Percentiles rank a stretch among this genome's conserved stretches.
phyloP scores from a whole-genome alignment of 1,140 invertebrate genomes.

The Eupeodes corollae region DNA sequence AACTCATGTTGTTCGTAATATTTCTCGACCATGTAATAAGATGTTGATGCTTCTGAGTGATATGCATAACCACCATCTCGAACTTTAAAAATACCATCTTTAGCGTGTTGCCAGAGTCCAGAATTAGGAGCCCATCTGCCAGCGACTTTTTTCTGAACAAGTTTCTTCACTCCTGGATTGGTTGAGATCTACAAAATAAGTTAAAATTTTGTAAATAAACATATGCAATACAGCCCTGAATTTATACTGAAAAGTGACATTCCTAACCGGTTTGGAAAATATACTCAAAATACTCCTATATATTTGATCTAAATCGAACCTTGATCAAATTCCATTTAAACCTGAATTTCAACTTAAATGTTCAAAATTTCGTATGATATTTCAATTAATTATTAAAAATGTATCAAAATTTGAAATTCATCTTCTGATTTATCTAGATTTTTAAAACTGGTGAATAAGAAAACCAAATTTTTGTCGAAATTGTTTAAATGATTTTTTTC shows the following conservation, averaged over 20 bases:
- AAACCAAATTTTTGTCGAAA: neutral
- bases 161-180: constrained; percentile 17
- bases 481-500: neutral
- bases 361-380: too few species aligned
- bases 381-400: neutral
- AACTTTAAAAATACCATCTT: constrained; percentile 18
- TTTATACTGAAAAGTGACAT: neutral
- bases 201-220: too few species aligned
- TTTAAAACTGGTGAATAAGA: neutral
- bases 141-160: constrained; percentile 22
- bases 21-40: constrained; percentile 19
- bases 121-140: constrained; percentile 9
- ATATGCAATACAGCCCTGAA: too few species aligned
- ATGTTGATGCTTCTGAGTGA: constrained; percentile 19
- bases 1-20: constrained; percentile 26
- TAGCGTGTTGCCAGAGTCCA: constrained; percentile 17
- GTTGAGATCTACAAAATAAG: constrained; percentile 17
- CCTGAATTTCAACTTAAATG: too few species aligned
- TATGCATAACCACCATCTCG: constrained; percentile 24
- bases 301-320: too few species aligned
- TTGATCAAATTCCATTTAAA: too few species aligned
- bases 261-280: neutral
- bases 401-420: neutral
- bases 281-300: neutral
- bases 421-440: neutral